These are phyloP conservation scores for Callopanchax toddi DNA, from an alignment of 2,113 vertebrate genomes.

Conservation along the genomic window DNA sequence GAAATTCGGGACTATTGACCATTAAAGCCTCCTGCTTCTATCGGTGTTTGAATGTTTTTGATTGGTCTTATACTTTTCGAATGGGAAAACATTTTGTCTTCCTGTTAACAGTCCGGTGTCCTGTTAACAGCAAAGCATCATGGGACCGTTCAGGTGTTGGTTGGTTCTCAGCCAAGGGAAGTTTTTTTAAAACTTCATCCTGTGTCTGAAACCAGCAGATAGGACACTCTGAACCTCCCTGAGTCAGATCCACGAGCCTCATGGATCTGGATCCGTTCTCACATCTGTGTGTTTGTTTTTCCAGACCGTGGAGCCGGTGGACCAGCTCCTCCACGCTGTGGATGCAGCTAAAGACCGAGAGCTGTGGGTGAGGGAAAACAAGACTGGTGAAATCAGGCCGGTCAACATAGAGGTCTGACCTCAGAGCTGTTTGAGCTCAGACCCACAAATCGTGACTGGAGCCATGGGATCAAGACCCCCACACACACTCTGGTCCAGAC, in stretches of 20 bases:
- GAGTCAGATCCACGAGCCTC: neutral
- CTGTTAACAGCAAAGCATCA: too few relatives aligned
- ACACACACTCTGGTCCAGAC: constrained; percentile 17
- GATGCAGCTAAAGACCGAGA: constrained; percentile 94
- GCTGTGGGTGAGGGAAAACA: constrained; percentile 95
- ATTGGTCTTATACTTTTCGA: too few relatives aligned
- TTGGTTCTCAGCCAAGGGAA: too few relatives aligned
- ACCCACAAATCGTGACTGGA: constrained; percentile 2
- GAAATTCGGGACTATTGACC: too few relatives aligned
- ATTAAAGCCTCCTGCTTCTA: too few relatives aligned
- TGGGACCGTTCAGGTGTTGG: too few relatives aligned
- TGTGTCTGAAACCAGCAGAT: neutral
- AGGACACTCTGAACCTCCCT: neutral
- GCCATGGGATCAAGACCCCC: neutral
- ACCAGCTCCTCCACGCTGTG: constrained; percentile 94
- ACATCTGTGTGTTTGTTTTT: constrained; percentile 27
- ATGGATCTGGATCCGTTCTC: neutral
- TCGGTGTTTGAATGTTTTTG: too few relatives aligned
- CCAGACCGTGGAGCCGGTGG: constrained; percentile 96
- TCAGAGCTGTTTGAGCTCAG: neutral
- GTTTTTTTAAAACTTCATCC: neutral
- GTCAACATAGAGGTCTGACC: constrained; percentile 95
- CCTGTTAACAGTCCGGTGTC: too few relatives aligned
- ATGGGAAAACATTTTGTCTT: too few relatives aligned
- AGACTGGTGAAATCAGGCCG: constrained; percentile 92